These are phyloP conservation scores for Macrophya annulata DNA, from an alignment of 2,888 invertebrate genomes.

Conservation along the genomic window DNA sequence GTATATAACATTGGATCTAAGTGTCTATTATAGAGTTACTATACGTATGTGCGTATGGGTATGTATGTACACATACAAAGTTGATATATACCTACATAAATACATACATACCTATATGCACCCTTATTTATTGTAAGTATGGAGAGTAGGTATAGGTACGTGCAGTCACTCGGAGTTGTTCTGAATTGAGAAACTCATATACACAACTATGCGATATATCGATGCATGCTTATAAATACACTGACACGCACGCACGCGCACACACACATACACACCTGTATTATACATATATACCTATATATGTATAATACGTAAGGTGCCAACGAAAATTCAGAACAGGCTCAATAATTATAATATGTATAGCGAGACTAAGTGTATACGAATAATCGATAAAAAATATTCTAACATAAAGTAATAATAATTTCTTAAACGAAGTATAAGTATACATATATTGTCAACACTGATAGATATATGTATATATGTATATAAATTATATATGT, in stretches of 20 bases:
- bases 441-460: slow-evolving; percentile 58
- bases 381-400: slow-evolving; percentile 9
- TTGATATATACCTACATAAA: background rate
- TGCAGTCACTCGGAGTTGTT: background rate
- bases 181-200: background rate
- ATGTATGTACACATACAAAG: slow-evolving; percentile 18
- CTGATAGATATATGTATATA: slow-evolving; percentile 43
- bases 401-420: background rate
- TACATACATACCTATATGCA: background rate
- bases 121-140: too few relatives aligned
- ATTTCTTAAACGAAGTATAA: background rate
- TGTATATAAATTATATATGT: slow-evolving; percentile 13
- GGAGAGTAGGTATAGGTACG: background rate
- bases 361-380: background rate
- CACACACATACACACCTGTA: background rate
- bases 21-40: slow-evolving; percentile 19
- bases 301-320: background rate
- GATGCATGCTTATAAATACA: background rate
- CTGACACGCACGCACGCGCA: background rate
- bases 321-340: slow-evolving; percentile 28
- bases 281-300: background rate
- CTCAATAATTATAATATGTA: slow-evolving; percentile 1
- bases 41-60: background rate
- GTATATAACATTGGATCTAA: background rate
- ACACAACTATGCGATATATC: background rate